Evolutionary conservation across 2,113 vertebrate species (phyloP).

Genomic region (Psittacula cyanocephala): DNA sequence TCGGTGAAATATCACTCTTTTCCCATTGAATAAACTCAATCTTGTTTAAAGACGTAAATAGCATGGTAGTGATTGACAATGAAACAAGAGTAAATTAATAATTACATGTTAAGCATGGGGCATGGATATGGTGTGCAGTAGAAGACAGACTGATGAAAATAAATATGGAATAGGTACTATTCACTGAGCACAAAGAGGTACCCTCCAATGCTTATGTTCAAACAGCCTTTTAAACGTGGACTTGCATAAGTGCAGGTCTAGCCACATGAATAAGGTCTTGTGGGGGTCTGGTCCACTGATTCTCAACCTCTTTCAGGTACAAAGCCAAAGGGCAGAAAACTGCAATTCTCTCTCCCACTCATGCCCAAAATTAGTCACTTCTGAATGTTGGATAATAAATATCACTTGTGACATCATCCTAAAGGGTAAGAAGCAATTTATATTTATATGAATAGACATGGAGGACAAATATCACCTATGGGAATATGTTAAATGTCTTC

Average conservation of each 20-base stretch:
- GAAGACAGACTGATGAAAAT: background rate
- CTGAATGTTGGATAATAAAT: conserved; percentile 36
- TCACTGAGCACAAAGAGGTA: background rate
- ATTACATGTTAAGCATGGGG: background rate
- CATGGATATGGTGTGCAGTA: background rate
- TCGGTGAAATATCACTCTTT: background rate
- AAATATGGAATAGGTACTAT: background rate
- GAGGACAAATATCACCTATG: conserved; percentile 52
- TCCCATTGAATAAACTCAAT: background rate
- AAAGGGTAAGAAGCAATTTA: conserved; percentile 58
- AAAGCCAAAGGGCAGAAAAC: background rate
- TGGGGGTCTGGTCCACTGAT: background rate
- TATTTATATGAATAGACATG: conserved; percentile 47
- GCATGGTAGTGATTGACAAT: background rate
- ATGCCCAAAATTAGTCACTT: conserved; percentile 14
- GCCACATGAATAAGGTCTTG: background rate
- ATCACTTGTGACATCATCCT: conserved; percentile 57
- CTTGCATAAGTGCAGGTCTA: background rate
- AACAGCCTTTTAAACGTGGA: background rate
- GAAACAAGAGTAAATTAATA: background rate
- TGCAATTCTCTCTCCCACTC: background rate
- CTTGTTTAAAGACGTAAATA: background rate
- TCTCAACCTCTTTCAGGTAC: background rate
- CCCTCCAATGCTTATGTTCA: background rate
- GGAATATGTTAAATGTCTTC: conserved; percentile 54